Base-by-base conservation (phyloP, 1,140 invertebrate genomes). In the Plodia interpunctella region DNA sequence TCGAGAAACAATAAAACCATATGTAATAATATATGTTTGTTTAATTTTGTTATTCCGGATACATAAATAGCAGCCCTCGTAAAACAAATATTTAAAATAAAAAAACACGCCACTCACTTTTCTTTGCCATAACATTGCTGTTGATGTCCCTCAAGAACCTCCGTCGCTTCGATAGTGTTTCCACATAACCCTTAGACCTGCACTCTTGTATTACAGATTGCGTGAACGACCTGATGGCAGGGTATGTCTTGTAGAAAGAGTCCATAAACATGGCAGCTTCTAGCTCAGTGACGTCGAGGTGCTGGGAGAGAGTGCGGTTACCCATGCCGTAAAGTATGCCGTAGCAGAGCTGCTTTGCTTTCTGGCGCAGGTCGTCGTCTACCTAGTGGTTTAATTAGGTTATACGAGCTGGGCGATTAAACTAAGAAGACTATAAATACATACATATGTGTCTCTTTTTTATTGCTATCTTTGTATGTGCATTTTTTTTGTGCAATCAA, bases 311-410 rank as follows among this genome's bases (percentile, higher is more conserved):
- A 0, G 95, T 92, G 76, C 94, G 96, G 11, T 93, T 91, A 10
- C 98, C 97, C 93, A 99, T 99, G n/a, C 98, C 98, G 86, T 99
- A 99, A 53, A 99, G 95, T 68, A 99, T 97, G 8, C 97, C 98
- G 90, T 99, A 99, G 74, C 97, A 98, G 13, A 99, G 92, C 90
- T 98, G 94, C 87, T 99, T 99, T 0, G 97, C 95, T 73, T 95
- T 94, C 72, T 97, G 95, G 51, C 98, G 91, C 66, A 96, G 90
- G 57, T 93, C 91, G 52, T 94, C 91, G 15, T 93, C 92, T 0
- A 98, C 93, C 93, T 95, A 65, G 4, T 51, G 58, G 57, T 30
- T 38, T 59, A 57, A 32, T 9, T n/a, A n/a, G n/a, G n/a, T n/a
- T n/a, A n/a, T n/a, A n/a, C n/a, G n/a, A n/a, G n/a, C n/a, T n/a